Conservation (phyloP, 2,113 vertebrate genomes). For the Hyaena hyaena region DNA sequence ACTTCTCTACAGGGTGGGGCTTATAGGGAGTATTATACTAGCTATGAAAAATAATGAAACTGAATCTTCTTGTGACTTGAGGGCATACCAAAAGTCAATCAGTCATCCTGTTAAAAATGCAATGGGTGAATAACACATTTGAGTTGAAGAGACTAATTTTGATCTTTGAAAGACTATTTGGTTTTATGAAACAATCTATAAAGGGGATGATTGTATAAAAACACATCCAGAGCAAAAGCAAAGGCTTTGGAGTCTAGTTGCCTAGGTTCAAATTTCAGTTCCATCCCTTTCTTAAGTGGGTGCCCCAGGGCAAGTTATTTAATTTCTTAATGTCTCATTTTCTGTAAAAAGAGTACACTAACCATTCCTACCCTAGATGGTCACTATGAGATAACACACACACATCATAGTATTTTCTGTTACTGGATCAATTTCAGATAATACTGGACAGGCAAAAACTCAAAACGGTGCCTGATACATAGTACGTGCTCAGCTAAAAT, state of each 20-base stretch:
- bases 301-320: not conserved
- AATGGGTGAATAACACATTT: not conserved
- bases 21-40: not conserved
- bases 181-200: not conserved
- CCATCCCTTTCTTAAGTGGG: not conserved
- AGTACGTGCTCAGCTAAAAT: not conserved
- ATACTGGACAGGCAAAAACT: not conserved
- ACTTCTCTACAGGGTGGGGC: no score
- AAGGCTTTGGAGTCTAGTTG: not conserved
- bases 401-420: not conserved
- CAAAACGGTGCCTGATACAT: not conserved
- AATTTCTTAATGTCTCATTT: not conserved
- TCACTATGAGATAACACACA: not conserved
- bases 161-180: not conserved
- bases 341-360: not conserved
- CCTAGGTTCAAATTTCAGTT: not conserved
- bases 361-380: not conserved
- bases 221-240: not conserved
- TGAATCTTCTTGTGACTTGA: not conserved
- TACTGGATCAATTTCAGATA: not conserved
- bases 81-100: not conserved
- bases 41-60: not conserved
- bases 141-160: not conserved
- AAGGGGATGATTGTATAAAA: not conserved
- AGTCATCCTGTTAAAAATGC: not conserved